These are phyloP conservation scores for Coracopsis vasa DNA, from an alignment of 2,113 vertebrate genomes.

Conservation along the genomic window DNA sequence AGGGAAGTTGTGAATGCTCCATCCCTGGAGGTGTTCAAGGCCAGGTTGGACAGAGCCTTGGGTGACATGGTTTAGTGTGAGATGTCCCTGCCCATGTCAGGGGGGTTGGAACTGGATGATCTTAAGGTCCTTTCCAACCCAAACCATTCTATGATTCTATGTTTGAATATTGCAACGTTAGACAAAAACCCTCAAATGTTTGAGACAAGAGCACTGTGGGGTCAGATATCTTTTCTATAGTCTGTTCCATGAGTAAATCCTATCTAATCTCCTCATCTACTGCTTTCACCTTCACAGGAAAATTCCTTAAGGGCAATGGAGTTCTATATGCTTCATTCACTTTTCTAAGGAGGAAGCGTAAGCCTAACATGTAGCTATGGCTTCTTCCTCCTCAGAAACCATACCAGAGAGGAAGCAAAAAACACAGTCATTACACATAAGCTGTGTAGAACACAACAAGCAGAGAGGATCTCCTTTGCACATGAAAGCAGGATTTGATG, in stretches of 20 bases:
- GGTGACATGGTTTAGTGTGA: background rate
- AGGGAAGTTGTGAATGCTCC: background rate
- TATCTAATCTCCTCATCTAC: background rate
- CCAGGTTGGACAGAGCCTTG: background rate
- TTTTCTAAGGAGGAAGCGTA: background rate
- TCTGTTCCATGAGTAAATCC: background rate
- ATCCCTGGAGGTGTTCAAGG: background rate
- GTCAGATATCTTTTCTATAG: background rate
- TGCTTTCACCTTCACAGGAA: background rate
- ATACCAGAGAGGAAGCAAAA: background rate
- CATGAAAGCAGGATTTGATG: background rate
- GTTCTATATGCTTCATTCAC: background rate
- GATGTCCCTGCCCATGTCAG: background rate
- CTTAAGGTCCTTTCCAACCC: background rate
- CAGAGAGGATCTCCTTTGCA: background rate
- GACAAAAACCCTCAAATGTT: background rate
- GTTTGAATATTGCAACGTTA: background rate
- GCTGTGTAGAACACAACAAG: background rate
- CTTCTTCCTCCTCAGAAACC: background rate
- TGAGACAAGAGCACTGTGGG: background rate
- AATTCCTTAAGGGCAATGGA: background rate
- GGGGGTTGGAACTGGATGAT: background rate
- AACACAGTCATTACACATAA: background rate
- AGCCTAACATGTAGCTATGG: background rate
- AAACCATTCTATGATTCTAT: background rate